Evolutionary conservation across 1,140 invertebrate species (phyloP).

Genomic region (Cataglyphis hispanica): DNA sequence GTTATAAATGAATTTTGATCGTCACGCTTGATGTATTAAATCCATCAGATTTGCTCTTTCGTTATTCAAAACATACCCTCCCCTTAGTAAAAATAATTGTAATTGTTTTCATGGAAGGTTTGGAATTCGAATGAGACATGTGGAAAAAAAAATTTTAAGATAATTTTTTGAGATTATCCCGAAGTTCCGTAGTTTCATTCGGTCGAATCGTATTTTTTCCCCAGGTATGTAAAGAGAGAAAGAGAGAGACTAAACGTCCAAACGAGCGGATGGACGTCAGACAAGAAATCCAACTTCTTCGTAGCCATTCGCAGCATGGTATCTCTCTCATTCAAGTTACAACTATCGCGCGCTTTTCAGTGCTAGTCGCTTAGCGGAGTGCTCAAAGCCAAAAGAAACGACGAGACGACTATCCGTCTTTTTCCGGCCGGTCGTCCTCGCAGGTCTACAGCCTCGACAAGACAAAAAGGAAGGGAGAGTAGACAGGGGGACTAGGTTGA

Average conservation of each 20-base stretch:
- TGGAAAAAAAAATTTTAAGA: neutral
- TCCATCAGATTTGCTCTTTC: neutral
- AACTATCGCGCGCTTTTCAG: constrained; percentile 53
- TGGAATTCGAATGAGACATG: neutral
- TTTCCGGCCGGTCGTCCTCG: constrained; percentile 29
- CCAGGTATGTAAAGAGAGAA: neutral
- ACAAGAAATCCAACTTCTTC: constrained; percentile 51
- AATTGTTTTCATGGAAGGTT: neutral
- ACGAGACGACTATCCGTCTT: constrained; percentile 31
- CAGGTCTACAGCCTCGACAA: constrained; percentile 56
- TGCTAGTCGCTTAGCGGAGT: constrained; percentile 30
- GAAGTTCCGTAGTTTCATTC: neutral
- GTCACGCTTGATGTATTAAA: neutral
- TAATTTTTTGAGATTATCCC: neutral
- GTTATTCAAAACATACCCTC: neutral
- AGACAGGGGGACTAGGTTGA: constrained; percentile 35
- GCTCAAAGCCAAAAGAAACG: neutral
- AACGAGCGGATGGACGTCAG: constrained; percentile 22
- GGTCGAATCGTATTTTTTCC: neutral
- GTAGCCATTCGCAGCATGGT: constrained; percentile 28
- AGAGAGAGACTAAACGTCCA: neutral
- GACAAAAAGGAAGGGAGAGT: constrained; percentile 12
- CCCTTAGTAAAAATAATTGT: neutral
- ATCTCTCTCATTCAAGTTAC: constrained; percentile 27
- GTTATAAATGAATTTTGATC: too few relatives aligned